phyloP scores from a whole-genome alignment of 2,113 vertebrate species.

The Xiphorhynchus elegans region DNA sequence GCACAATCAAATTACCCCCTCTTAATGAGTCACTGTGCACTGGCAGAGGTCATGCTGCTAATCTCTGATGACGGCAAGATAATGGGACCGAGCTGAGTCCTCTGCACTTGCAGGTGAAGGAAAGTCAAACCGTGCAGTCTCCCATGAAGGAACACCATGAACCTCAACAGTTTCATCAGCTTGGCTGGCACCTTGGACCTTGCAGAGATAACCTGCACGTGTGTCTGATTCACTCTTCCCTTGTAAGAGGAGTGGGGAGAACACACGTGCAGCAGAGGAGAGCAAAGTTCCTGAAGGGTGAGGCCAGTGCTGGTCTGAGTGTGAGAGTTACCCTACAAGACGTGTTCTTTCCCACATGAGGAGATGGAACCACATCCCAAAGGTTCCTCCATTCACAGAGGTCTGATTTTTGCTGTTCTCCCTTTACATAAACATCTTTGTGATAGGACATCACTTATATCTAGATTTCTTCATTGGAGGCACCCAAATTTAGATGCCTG shows the following conservation, averaged over 20 bases:
- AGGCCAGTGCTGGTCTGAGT: background rate
- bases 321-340: background rate
- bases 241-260: background rate
- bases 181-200: background rate
- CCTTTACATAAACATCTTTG: background rate
- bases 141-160: background rate
- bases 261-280: accelerated
- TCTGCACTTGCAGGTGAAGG: background rate
- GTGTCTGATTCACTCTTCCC: background rate
- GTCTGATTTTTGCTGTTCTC: background rate
- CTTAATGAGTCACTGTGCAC: background rate
- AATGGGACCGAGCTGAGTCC: background rate
- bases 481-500: background rate
- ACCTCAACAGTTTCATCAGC: background rate
- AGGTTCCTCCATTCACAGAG: background rate
- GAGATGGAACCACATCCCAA: background rate
- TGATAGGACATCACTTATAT: background rate
- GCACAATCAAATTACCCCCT: background rate
- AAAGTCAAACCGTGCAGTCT: background rate
- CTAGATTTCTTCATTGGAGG: background rate
- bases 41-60: background rate
- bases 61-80: background rate
- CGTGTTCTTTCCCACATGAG: background rate
- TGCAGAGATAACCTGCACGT: background rate
- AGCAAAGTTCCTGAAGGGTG: background rate